Percentiles rank a stretch among this genome's conserved stretches.
phyloP scores from a whole-genome alignment of 2,113 vertebrate genomes.

The Corythornis madagascariensis region DNA sequence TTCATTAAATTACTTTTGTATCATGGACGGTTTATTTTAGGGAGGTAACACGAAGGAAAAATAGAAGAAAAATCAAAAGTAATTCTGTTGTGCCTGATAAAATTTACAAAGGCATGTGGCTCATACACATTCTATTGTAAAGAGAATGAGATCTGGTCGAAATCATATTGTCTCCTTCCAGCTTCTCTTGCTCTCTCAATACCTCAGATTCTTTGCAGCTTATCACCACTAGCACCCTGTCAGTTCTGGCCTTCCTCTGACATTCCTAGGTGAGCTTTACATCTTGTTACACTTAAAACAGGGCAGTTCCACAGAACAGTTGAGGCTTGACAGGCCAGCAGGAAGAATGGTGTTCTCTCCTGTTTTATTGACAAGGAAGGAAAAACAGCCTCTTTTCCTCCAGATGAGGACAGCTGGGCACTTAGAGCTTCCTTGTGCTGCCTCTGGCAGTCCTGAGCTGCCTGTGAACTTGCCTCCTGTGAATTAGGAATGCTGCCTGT shows the following conservation, averaged over 20 bases:
- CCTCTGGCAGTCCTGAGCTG: not conserved
- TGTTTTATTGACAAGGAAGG: not conserved
- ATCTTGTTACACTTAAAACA: not conserved
- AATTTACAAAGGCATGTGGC: not conserved
- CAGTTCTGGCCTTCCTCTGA: not conserved
- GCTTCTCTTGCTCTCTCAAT: not conserved
- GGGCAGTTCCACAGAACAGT: not conserved
- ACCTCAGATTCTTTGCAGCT: not conserved
- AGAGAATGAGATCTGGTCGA: not conserved
- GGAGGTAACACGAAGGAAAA: not conserved
- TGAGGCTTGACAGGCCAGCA: not conserved
- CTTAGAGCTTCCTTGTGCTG: not conserved
- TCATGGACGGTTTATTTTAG: not conserved
- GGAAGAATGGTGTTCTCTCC: not conserved
- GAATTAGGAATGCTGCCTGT: not conserved
- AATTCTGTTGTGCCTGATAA: not conserved
- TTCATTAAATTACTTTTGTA: not conserved
- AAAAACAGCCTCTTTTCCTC: not conserved
- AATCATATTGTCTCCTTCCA: not conserved
- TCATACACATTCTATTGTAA: not conserved
- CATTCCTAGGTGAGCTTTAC: not conserved
- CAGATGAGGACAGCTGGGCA: not conserved
- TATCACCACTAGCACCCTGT: not conserved
- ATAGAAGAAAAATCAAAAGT: not conserved
- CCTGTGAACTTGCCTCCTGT: not conserved